Conservation (phyloP, 2,113 vertebrate genomes). For the Gymnarchus niloticus region DNA sequence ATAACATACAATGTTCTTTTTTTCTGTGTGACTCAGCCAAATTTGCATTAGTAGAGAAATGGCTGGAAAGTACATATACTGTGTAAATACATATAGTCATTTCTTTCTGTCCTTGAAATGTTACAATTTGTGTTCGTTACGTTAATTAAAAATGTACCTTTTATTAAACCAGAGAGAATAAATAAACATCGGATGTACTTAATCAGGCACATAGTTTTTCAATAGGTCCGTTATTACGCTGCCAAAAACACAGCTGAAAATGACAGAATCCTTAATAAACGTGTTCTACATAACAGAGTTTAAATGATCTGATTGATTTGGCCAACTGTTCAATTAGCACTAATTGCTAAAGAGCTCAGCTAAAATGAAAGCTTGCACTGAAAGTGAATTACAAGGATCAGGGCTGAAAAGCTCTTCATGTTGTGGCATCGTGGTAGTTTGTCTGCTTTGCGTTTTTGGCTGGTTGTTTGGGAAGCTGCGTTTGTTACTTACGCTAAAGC, state of each 20-base stretch:
- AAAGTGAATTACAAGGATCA: background rate
- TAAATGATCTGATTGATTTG: conserved; percentile 7
- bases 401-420: background rate
- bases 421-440: background rate
- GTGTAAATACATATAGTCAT: background rate
- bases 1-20: background rate
- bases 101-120: background rate
- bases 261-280: background rate
- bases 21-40: too few species aligned
- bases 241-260: background rate
- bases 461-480: background rate
- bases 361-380: background rate
- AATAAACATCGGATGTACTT: background rate
- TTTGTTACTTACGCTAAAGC: background rate
- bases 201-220: background rate
- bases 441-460: background rate
- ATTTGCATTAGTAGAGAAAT: background rate
- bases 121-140: background rate
- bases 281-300: background rate
- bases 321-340: background rate
- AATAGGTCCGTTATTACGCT: background rate
- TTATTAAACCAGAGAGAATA: conserved; percentile 12
- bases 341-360: conserved; percentile 1
- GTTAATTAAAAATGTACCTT: conserved; percentile 1
- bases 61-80: background rate